A percentile compares a stretch with the other conserved stretches of the same genome.
Evolutionary conservation across 2,113 vertebrate species (phyloP).

Genomic region (Chrysochloris asiatica): DNA sequence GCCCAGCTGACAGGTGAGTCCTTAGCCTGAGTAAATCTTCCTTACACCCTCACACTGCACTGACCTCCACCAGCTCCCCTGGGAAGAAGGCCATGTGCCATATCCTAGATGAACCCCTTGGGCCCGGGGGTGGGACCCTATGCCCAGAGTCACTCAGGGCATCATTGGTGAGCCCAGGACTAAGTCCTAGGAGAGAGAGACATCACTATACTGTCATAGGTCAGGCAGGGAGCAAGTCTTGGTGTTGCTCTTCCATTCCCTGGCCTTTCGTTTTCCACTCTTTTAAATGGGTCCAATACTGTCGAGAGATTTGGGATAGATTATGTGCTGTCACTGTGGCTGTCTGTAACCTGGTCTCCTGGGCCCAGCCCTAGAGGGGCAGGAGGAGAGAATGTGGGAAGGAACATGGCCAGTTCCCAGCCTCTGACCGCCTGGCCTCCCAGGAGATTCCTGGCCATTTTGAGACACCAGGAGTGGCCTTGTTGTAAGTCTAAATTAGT

Average conservation of each 20-base stretch:
- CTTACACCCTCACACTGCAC: accelerated
- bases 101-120: not conserved
- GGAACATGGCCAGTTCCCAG: not conserved
- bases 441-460: conserved; percentile 47
- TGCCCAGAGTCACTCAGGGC: not conserved
- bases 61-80: not conserved
- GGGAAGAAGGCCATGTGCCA: accelerated
- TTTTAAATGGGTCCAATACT: not conserved
- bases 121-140: not conserved
- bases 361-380: not conserved
- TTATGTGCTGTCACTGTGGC: accelerated
- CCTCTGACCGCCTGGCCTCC: too few relatives aligned
- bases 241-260: not conserved
- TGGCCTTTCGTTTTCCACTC: not conserved
- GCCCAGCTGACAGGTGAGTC: conserved; percentile 96
- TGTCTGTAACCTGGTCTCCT: not conserved
- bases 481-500: conserved; percentile 47
- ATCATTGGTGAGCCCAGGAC: not conserved
- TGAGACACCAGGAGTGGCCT: conserved; percentile 33
- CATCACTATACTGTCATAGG: not conserved
- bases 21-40: not conserved
- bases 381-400: not conserved
- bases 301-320: not conserved
- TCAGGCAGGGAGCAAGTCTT: not conserved
- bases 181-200: not conserved